phyloP scores from a whole-genome alignment of 1,140 invertebrate species.

The Zophobas morio region DNA sequence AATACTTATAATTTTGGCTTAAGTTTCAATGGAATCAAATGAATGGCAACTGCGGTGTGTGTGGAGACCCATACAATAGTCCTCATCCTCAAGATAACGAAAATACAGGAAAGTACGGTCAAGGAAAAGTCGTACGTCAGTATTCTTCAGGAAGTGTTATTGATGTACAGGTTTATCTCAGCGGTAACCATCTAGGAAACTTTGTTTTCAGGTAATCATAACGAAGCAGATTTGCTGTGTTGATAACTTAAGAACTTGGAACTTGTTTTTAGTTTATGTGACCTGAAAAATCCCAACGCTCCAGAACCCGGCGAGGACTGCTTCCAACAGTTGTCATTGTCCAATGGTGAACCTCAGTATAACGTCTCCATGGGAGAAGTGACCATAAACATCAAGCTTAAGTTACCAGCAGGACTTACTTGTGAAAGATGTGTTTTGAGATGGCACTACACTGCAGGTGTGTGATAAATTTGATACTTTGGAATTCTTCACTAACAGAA shows the following conservation, averaged over 20 bases:
- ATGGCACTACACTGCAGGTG: slow-evolving; percentile 57
- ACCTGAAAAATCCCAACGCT: slow-evolving; percentile 52
- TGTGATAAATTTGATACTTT: background rate
- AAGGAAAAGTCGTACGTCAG: slow-evolving; percentile 70
- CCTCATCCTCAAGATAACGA: slow-evolving; percentile 73
- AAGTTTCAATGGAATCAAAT: slow-evolving; percentile 50
- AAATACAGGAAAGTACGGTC: slow-evolving; percentile 74
- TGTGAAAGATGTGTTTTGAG: slow-evolving; percentile 58
- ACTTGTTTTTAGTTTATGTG: slow-evolving; percentile 50
- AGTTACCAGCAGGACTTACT: slow-evolving; percentile 51
- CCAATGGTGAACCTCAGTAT: slow-evolving; percentile 22
- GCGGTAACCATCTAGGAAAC: slow-evolving; percentile 71
- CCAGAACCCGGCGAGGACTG: slow-evolving; percentile 56
- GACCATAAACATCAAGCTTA: slow-evolving; percentile 59
- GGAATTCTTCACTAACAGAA: background rate
- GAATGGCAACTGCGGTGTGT: slow-evolving; percentile 73
- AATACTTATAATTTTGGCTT: slow-evolving; percentile 59
- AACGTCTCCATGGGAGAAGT: slow-evolving; percentile 49
- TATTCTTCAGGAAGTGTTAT: slow-evolving; percentile 65
- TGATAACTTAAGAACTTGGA: background rate
- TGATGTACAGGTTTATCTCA: slow-evolving; percentile 67
- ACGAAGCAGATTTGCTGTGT: no score
- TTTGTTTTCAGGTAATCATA: slow-evolving; percentile 69
- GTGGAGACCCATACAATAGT: slow-evolving; percentile 72
- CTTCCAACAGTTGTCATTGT: slow-evolving; percentile 48